Conservation (phyloP, 1,140 invertebrate species). For the Drosophila willistoni region DNA sequence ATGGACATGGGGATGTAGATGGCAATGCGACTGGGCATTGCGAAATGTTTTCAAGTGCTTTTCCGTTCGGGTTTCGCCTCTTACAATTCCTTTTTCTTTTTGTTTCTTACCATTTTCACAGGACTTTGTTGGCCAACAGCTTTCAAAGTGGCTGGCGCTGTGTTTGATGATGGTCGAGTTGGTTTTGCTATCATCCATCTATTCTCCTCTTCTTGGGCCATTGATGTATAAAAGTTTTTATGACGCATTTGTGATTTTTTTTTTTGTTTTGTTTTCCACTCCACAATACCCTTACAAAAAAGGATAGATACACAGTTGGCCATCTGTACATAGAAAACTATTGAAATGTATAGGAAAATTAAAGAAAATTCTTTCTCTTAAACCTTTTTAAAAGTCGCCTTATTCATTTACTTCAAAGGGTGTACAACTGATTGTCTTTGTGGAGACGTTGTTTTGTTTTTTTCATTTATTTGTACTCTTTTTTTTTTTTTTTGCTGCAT, state of each 20-base stretch:
- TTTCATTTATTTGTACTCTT: conserved; percentile 27
- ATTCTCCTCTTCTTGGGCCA: conserved; percentile 37
- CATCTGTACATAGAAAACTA: neutral
- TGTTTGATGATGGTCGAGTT: conserved; percentile 50
- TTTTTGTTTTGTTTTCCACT: conserved; percentile 21
- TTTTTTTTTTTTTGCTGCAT: conserved; percentile 64
- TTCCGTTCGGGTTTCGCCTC: conserved; percentile 41
- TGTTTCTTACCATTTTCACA: conserved; percentile 32
- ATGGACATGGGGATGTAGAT: too few relatives aligned
- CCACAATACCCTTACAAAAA: neutral
- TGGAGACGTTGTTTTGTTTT: conserved; percentile 29
- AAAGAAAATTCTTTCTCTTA: too few relatives aligned
- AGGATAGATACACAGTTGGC: neutral
- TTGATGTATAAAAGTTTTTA: conserved; percentile 78
- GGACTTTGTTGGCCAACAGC: conserved; percentile 60
- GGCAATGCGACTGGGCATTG: too few relatives aligned
- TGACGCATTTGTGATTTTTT: conserved; percentile 74
- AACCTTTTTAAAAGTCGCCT: too few relatives aligned
- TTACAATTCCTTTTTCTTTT: conserved; percentile 51
- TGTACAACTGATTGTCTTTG: neutral
- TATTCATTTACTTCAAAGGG: too few relatives aligned
- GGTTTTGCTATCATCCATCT: conserved; percentile 40
- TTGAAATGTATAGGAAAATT: too few relatives aligned
- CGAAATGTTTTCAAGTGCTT: conserved; percentile 61
- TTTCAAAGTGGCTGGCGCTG: conserved; percentile 52